phyloP scores from a whole-genome alignment of 2,797 vertebrate genomes.

The Orestias chungarensis region DNA sequence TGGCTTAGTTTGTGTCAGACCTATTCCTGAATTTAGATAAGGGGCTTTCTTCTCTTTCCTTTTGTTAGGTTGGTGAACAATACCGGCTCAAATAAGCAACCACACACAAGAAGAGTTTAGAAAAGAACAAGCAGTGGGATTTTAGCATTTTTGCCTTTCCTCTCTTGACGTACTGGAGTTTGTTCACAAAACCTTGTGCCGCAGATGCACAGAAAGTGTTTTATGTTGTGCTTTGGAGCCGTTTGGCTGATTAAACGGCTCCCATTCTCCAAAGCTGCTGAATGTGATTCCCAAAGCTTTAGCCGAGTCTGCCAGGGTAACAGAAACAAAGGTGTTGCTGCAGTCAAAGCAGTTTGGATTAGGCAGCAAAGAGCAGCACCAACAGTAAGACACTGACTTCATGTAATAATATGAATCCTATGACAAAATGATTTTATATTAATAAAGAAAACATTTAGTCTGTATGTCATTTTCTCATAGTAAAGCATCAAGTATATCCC shows the following conservation, averaged over 20 bases:
- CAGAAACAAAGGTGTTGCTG: constrained; percentile 31
- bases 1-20: constrained; percentile 50
- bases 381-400: constrained; percentile 20
- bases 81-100: constrained; percentile 16
- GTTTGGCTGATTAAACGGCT: constrained; percentile 50
- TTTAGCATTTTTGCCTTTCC: constrained; percentile 50
- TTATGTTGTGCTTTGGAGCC: constrained; percentile 37
- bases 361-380: constrained; percentile 23
- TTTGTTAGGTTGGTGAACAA: constrained; percentile 37
- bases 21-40: constrained; percentile 61
- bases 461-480: not conserved
- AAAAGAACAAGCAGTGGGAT: constrained; percentile 15
- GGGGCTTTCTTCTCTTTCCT: constrained; percentile 41
- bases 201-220: constrained; percentile 41
- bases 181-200: constrained; percentile 31
- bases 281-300: constrained; percentile 41
- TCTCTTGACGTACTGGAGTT: constrained; percentile 34
- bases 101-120: constrained; percentile 1
- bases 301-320: constrained; percentile 31
- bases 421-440: not conserved
- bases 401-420: constrained; percentile 40
- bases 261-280: constrained; percentile 37
- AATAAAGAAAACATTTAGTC: not conserved
- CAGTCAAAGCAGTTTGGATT: constrained; percentile 28
- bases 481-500: not conserved